Percentiles rank a stretch among this genome's conserved stretches.
Conservation (phyloP, 2,113 vertebrate species). For the Entelurus aequoreus region DNA sequence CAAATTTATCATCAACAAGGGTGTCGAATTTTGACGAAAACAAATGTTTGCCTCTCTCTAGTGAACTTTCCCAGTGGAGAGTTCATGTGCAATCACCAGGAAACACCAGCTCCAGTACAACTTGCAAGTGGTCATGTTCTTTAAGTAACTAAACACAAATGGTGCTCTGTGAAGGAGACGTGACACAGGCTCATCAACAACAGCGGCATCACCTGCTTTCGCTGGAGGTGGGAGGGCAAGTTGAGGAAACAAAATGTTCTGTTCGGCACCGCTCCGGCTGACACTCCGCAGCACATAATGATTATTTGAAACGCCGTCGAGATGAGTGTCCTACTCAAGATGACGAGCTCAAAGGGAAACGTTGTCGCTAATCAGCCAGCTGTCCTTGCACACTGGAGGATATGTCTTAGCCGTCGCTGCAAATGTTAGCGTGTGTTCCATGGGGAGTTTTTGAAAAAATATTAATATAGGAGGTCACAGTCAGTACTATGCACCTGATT, state of each 20-base stretch:
- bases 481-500: too few relatives aligned
- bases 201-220: slow-evolving; percentile 40
- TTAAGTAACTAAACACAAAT: slow-evolving; percentile 22
- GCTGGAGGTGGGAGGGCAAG: slow-evolving; percentile 20
- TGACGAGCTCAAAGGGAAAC: slow-evolving; percentile 24
- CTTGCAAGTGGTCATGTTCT: slow-evolving; percentile 11
- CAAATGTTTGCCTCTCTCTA: slow-evolving; percentile 9
- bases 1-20: slow-evolving; percentile 3
- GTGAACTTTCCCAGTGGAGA: slow-evolving; percentile 22
- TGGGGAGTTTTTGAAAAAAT: too few relatives aligned
- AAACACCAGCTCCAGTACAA: slow-evolving; percentile 1
- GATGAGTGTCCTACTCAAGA: slow-evolving; percentile 25
- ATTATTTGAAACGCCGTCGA: slow-evolving; percentile 28
- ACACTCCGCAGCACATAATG: slow-evolving; percentile 25
- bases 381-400: slow-evolving; percentile 7
- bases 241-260: slow-evolving; percentile 33
- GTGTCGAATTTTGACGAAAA: slow-evolving; percentile 22
- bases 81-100: slow-evolving; percentile 22
- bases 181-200: slow-evolving; percentile 4
- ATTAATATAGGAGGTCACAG: too few relatives aligned
- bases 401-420: neutral
- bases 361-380: slow-evolving; percentile 8
- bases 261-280: slow-evolving; percentile 17
- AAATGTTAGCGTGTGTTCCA: too few relatives aligned
- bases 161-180: slow-evolving; percentile 6